Conservation (phyloP, 2,888 invertebrate species). For the Toxonevra muliebris region DNA sequence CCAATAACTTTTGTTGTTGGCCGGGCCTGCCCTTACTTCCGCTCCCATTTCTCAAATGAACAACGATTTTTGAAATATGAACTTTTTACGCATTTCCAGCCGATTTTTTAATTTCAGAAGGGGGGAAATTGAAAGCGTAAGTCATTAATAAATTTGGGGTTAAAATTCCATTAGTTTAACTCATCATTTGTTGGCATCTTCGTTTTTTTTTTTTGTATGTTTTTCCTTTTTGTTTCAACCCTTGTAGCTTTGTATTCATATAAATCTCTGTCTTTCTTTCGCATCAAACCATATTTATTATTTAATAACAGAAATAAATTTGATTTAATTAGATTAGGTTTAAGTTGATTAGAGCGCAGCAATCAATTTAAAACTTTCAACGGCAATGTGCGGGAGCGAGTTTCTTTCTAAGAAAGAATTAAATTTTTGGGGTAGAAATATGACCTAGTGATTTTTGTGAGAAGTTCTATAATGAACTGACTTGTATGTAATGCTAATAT, state of each 20-base stretch:
- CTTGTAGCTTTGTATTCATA: not conserved
- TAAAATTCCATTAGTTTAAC: conserved; percentile 41
- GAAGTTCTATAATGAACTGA: no score
- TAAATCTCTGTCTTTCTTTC: conserved; percentile 2
- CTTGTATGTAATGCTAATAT: no score
- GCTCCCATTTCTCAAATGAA: not conserved
- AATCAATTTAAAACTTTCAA: conserved; percentile 21
- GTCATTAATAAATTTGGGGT: conserved; percentile 46
- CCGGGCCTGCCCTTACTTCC: not conserved
- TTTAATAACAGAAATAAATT: conserved; percentile 20
- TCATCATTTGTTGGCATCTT: conserved; percentile 15
- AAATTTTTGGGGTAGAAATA: not conserved
- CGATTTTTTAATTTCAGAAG: not conserved
- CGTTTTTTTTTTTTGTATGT: no score
- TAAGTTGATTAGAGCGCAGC: conserved; percentile 25
- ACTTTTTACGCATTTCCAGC: not conserved
- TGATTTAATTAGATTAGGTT: conserved; percentile 26
- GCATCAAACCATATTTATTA: conserved; percentile 11
- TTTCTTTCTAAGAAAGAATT: not conserved
- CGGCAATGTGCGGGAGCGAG: not conserved
- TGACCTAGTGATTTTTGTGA: no score
- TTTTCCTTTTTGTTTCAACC: not conserved
- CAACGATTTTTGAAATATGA: conserved; percentile 25
- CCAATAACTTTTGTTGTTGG: not conserved
- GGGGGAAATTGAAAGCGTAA: conserved; percentile 13